Conservation (phyloP, 2,888 invertebrate genomes). For the Argyra leucocephala region DNA sequence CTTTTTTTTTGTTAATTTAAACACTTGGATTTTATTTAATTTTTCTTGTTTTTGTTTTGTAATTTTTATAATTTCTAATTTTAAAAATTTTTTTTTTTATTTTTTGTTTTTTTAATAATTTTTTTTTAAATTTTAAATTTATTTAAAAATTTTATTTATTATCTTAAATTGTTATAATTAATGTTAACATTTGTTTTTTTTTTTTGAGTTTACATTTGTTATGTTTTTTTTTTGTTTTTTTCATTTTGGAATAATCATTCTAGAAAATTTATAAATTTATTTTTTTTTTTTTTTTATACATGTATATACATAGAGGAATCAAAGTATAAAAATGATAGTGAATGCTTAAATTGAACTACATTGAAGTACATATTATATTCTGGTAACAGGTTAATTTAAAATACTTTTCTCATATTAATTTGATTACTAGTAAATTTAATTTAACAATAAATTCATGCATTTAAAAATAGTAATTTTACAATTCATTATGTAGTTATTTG, state of each 20-base stretch:
- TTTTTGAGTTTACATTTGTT: slow-evolving; percentile 18
- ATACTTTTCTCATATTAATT: too few relatives aligned
- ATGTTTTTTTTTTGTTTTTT: slow-evolving; percentile 16
- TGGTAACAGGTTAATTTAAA: too few relatives aligned
- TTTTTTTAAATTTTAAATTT: slow-evolving; percentile 14
- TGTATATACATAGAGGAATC: too few relatives aligned
- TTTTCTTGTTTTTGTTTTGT: slow-evolving; percentile 16
- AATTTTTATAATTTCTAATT: slow-evolving; percentile 21
- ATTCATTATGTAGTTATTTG: too few relatives aligned
- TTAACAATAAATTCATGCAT: too few relatives aligned
- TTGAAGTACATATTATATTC: slow-evolving; percentile 22
- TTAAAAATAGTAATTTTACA: too few relatives aligned
- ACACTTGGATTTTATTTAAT: slow-evolving; percentile 22
- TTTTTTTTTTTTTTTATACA: too few relatives aligned
- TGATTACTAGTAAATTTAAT: too few relatives aligned
- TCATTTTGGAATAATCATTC: slow-evolving; percentile 17
- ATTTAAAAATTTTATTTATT: slow-evolving; percentile 17
- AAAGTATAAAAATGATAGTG: too few relatives aligned
- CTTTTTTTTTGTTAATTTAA: slow-evolving; percentile 24
- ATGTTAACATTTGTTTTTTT: slow-evolving; percentile 27
- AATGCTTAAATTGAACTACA: too few relatives aligned
- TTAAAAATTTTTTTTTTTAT: slow-evolving; percentile 21
- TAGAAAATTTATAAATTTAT: slow-evolving; percentile 22
- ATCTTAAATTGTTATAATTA: slow-evolving; percentile 26
- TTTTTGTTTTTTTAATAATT: slow-evolving; percentile 27